Evolutionary conservation across 2,113 vertebrate species (phyloP).

Genomic region (Echinops telfairi): DNA sequence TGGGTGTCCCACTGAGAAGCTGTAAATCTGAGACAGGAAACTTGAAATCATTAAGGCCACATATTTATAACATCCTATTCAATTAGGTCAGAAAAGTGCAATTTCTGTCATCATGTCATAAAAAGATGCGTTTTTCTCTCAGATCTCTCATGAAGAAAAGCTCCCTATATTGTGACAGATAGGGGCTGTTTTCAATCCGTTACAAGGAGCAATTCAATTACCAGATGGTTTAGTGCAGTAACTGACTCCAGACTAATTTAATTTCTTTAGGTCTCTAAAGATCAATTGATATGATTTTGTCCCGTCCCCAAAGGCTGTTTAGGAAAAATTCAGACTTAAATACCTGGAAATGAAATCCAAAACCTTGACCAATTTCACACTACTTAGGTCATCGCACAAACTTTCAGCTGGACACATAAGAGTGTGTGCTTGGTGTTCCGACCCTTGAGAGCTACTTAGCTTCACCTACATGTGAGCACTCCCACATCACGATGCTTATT

Average conservation of each 20-base stretch:
- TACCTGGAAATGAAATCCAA: slow-evolving; percentile 91
- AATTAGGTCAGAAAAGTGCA: slow-evolving; percentile 97
- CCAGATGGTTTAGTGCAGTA: slow-evolving; percentile 97
- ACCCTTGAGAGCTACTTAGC: slow-evolving; percentile 47
- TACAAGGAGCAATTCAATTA: slow-evolving; percentile 98
- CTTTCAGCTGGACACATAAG: slow-evolving; percentile 73
- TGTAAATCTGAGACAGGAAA: slow-evolving; percentile 87
- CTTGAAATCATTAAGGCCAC: slow-evolving; percentile 93
- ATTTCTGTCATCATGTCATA: slow-evolving; percentile 99
- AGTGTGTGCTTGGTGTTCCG: slow-evolving; percentile 71
- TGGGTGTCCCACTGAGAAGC: slow-evolving; percentile 68
- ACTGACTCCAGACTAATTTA: slow-evolving; percentile 99
- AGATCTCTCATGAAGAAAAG: slow-evolving; percentile 88
- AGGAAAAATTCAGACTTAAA: slow-evolving; percentile 89
- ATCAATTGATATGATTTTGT: slow-evolving; percentile 99
- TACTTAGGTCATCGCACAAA: slow-evolving; percentile 84
- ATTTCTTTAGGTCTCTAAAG: slow-evolving; percentile 98
- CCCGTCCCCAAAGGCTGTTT: slow-evolving; percentile 91
- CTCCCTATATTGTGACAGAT: slow-evolving; percentile 90
- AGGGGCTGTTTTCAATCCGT: slow-evolving; percentile 98
- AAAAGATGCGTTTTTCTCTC: slow-evolving; percentile 98
- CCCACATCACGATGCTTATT: slow-evolving; percentile 36
- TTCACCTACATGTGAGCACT: background rate
- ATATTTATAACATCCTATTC: slow-evolving; percentile 94
- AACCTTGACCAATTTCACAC: slow-evolving; percentile 88